Percentiles rank a stretch among this genome's conserved stretches.
These are phyloP conservation scores for Podarcis siculus DNA, from an alignment of 2,797 vertebrate genomes.

Conservation along the genomic window DNA sequence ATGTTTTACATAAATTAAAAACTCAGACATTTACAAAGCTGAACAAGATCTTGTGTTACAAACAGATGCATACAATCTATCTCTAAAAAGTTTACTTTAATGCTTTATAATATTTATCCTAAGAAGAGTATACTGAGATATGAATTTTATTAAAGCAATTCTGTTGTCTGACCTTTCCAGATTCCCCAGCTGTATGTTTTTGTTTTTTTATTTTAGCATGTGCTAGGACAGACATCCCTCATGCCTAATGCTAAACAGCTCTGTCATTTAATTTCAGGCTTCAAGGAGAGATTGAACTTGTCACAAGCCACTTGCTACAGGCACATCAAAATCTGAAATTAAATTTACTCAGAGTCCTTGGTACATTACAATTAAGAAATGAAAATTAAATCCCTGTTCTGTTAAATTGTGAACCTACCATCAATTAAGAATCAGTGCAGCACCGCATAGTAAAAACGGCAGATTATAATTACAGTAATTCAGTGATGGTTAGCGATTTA, in stretches of 20 bases:
- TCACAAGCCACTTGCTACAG: slow-evolving; percentile 34
- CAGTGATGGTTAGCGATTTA: neutral
- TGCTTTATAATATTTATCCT: neutral
- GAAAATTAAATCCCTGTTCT: slow-evolving; percentile 35
- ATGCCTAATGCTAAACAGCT: slow-evolving; percentile 37
- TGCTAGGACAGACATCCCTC: slow-evolving; percentile 24
- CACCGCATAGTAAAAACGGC: neutral
- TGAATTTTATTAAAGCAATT: slow-evolving; percentile 36
- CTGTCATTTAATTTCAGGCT: slow-evolving; percentile 17
- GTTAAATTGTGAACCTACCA: slow-evolving; percentile 21
- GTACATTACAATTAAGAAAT: slow-evolving; percentile 40
- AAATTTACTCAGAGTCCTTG: slow-evolving; percentile 34
- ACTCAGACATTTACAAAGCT: neutral
- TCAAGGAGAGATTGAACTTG: slow-evolving; percentile 37
- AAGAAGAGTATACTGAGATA: neutral
- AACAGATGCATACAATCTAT: neutral
- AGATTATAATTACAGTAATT: slow-evolving; percentile 16
- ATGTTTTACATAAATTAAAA: neutral
- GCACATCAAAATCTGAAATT: slow-evolving; percentile 47
- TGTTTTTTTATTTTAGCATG: neutral
- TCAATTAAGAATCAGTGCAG: neutral
- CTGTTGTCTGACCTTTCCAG: slow-evolving; percentile 42
- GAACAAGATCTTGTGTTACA: neutral
- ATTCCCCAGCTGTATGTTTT: neutral
- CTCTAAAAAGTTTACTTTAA: slow-evolving; percentile 25